Evolutionary conservation across 2,113 vertebrate genomes (phyloP).

Genomic region (Isichthys henryi): DNA sequence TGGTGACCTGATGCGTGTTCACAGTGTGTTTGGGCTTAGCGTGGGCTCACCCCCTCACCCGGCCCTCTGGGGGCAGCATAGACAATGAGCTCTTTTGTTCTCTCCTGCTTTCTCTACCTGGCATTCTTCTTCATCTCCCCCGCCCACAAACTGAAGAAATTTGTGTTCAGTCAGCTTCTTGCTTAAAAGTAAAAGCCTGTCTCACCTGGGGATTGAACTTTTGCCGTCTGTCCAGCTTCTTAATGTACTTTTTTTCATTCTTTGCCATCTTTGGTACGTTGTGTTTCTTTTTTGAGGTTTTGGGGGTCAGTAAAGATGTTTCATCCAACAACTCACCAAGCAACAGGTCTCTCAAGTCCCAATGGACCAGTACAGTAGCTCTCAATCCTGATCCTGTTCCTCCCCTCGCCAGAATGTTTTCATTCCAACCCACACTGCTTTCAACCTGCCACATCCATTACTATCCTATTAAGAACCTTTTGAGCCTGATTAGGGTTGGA

Average conservation of each 20-base stretch:
- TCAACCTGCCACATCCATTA: not conserved
- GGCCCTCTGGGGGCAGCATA: not conserved
- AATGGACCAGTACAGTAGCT: not conserved
- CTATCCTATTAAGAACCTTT: not conserved
- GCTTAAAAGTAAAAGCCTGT: not conserved
- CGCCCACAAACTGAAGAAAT: not conserved
- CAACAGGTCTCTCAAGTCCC: slow-evolving; percentile 28
- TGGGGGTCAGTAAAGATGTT: slow-evolving; percentile 35
- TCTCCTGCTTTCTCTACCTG: not conserved
- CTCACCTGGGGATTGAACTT: not conserved
- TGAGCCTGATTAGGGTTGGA: not conserved
- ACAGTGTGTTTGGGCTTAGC: not conserved
- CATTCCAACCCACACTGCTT: not conserved
- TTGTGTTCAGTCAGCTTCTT: not conserved
- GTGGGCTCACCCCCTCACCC: not conserved
- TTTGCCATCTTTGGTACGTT: not conserved
- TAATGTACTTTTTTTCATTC: not conserved
- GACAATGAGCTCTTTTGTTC: not conserved
- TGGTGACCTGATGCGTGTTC: not conserved
- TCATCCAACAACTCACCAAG: slow-evolving; percentile 27
- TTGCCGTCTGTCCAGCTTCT: not conserved
- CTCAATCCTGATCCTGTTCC: not conserved
- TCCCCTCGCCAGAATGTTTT: not conserved
- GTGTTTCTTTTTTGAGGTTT: not conserved
- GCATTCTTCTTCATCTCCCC: not conserved